Evolutionary conservation across 1,140 invertebrate species (phyloP).

Genomic region (Conopomorpha cramerella): DNA sequence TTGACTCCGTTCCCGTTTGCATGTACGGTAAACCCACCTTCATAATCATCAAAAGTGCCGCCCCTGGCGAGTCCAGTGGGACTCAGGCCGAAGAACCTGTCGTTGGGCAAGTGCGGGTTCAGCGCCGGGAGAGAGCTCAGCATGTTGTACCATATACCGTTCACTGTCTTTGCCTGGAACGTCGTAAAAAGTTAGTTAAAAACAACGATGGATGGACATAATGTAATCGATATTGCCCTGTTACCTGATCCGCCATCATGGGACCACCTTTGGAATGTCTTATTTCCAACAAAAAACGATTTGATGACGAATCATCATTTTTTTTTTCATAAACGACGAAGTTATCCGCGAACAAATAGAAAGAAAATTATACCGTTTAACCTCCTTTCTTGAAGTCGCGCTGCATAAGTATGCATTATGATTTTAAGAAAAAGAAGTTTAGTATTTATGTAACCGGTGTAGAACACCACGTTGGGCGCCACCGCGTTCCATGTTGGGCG

Average conservation of each 20-base stretch:
- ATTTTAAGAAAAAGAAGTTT: too few relatives aligned
- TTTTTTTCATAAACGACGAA: background rate
- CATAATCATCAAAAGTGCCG: constrained; percentile 46
- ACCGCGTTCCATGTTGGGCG: too few relatives aligned
- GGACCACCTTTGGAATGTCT: background rate
- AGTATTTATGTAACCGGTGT: too few relatives aligned
- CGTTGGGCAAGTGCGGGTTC: constrained; percentile 36
- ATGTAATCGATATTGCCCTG: background rate
- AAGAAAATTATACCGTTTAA: too few relatives aligned
- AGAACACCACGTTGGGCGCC: too few relatives aligned
- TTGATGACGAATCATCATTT: background rate
- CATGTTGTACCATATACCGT: constrained; percentile 63
- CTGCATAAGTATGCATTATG: too few relatives aligned
- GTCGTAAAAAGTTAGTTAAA: too few relatives aligned
- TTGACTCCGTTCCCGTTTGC: too few relatives aligned
- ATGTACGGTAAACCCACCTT: too few relatives aligned
- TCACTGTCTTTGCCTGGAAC: constrained; percentile 57
- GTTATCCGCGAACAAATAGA: too few relatives aligned
- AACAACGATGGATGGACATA: background rate
- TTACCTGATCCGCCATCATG: background rate
- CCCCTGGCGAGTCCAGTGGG: constrained; percentile 62
- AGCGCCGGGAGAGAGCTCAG: constrained; percentile 58
- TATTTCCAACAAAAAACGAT: background rate
- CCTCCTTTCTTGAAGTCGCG: too few relatives aligned
- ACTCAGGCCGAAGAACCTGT: constrained; percentile 58